These are phyloP conservation scores for Anas platyrhynchos DNA, from an alignment of 2,113 vertebrate species.

Conservation along the genomic window DNA sequence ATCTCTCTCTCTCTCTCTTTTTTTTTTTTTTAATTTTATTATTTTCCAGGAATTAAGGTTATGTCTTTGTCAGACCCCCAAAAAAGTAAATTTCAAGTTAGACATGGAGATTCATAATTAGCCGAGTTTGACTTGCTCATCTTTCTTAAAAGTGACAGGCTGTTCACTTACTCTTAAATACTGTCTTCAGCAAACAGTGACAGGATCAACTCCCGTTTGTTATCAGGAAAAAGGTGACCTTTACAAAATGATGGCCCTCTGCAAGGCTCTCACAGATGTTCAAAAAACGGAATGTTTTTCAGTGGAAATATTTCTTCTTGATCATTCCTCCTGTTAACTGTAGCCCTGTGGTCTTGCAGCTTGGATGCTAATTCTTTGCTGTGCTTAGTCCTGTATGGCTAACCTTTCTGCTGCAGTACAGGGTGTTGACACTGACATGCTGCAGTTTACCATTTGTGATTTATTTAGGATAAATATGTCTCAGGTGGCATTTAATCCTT, in stretches of 20 bases:
- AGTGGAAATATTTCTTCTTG: slow-evolving; percentile 74
- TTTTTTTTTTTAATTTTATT: slow-evolving; percentile 33
- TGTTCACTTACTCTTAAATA: slow-evolving; percentile 55
- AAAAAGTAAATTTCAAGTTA: slow-evolving; percentile 63
- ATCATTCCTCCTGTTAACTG: slow-evolving; percentile 66
- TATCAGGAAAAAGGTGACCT: slow-evolving; percentile 80
- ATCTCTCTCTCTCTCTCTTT: background rate
- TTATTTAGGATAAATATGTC: slow-evolving; percentile 85
- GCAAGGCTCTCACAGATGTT: slow-evolving; percentile 75
- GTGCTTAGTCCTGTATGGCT: slow-evolving; percentile 73
- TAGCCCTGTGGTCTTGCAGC: slow-evolving; percentile 67
- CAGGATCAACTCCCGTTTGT: slow-evolving; percentile 77
- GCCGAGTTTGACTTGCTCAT: slow-evolving; percentile 70
- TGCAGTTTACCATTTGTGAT: slow-evolving; percentile 81
- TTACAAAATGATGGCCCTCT: slow-evolving; percentile 80
- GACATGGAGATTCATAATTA: slow-evolving; percentile 70
- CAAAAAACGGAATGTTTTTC: slow-evolving; percentile 65
- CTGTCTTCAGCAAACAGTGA: slow-evolving; percentile 75
- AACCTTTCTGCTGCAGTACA: slow-evolving; percentile 79
- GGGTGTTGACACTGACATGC: slow-evolving; percentile 81
- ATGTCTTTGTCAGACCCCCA: slow-evolving; percentile 33
- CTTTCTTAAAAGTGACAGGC: slow-evolving; percentile 73
- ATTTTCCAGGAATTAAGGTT: slow-evolving; percentile 13
- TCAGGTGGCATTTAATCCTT: slow-evolving; percentile 86
- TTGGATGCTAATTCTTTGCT: slow-evolving; percentile 74